A percentile compares a stretch with the other conserved stretches of the same genome.
Conservation (phyloP, 2,888 invertebrate genomes). For the Epinotia brunnichana region DNA sequence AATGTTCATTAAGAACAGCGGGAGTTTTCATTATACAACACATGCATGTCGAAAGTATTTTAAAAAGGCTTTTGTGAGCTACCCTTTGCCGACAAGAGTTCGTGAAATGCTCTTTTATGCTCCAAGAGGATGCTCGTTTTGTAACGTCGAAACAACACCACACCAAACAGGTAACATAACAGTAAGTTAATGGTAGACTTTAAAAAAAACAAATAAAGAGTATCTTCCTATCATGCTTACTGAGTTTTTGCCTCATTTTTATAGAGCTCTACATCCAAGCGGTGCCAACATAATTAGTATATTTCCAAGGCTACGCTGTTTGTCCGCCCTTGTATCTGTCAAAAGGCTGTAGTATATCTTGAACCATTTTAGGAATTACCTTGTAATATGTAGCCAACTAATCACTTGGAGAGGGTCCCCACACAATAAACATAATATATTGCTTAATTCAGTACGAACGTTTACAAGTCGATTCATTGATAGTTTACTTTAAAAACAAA, state of each 20-base stretch:
- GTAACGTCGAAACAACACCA: slow-evolving; percentile 67
- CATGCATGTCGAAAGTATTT: slow-evolving; percentile 75
- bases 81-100: slow-evolving; percentile 68
- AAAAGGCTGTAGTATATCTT: not conserved
- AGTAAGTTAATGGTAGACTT: slow-evolving; percentile 16
- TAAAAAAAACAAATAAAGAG: not conserved
- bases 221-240: not conserved
- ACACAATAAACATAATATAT: not conserved
- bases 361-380: not conserved
- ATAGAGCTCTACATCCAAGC: not conserved
- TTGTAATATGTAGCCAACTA: not conserved
- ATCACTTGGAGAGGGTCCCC: not conserved
- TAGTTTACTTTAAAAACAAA: too few species aligned
- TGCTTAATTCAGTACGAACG: not conserved
- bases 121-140: slow-evolving; percentile 63
- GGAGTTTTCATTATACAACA: slow-evolving; percentile 63
- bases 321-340: not conserved
- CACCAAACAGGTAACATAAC: slow-evolving; percentile 4
- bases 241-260: not conserved
- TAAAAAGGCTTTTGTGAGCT: slow-evolving; percentile 76
- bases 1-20: slow-evolving; percentile 67
- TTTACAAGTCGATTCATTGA: not conserved
- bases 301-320: not conserved
- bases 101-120: slow-evolving; percentile 78
- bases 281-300: not conserved